Evolutionary conservation across 2,797 vertebrate species (phyloP).

Genomic region (Octomys mimax): DNA sequence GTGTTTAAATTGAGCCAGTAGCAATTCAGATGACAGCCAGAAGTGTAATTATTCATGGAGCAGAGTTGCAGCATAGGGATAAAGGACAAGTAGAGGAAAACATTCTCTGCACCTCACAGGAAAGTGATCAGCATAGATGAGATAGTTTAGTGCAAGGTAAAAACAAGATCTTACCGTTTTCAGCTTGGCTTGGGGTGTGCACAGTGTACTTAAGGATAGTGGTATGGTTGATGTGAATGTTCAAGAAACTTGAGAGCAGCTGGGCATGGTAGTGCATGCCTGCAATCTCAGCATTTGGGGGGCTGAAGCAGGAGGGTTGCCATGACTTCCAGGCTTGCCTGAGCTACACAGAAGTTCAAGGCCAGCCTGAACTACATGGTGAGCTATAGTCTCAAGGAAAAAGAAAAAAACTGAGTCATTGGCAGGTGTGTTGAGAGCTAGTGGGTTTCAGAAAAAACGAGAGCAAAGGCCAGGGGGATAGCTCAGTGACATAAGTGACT

Average conservation of each 20-base stretch:
- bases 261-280: no score
- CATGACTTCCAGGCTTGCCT: not conserved
- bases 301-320: not conserved
- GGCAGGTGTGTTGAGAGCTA: not conserved
- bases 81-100: not conserved
- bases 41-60: not conserved
- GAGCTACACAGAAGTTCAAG: not conserved
- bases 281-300: no score
- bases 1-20: not conserved
- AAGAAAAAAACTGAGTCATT: not conserved
- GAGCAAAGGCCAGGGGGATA: not conserved
- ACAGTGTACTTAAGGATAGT: not conserved
- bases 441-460: not conserved
- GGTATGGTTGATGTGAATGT: not conserved
- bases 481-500: no score
- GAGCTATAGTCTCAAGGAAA: not conserved
- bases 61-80: not conserved
- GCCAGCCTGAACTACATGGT: not conserved
- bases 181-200: not conserved
- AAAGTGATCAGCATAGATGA: not conserved
- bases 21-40: not conserved
- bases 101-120: not conserved
- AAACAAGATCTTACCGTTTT: not conserved
- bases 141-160: not conserved
- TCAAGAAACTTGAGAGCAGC: not conserved